Base-by-base conservation (phyloP, 2,888 invertebrate species). In the Bibio marci region DNA sequence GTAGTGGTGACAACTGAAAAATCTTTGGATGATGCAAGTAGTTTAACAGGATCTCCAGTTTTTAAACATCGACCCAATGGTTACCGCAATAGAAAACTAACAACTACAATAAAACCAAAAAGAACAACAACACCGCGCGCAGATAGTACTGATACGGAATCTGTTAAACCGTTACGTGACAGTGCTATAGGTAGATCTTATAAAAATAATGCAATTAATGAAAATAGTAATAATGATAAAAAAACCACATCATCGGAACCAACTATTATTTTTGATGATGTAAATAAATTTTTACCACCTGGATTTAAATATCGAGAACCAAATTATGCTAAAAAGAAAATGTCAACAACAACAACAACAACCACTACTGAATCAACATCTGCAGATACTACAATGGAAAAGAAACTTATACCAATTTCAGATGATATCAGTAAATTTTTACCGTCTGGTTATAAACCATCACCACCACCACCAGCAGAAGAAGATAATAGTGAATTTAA, bases 261-360 rank as follows among this genome's bases (percentile, higher is more conserved):
- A 73, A 70, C 53, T 58, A 65, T 15, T 63, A 67, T 43, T 64
- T 61, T 61, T 35, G 50, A 63, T 19, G 73, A 77, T 46, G 60
- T 79, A 42, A 64, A 69, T 33, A 70, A 72, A 39, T 70, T 80
- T 42, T 56, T 80, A 43, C 80, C 79, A 10, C 67, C 75, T 30
- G 73, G 67, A 25, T 73, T 63, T 49, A 71, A 69, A 46, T 4
- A 5, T 7, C 3, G 28, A 28, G 11, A 40, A 14, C 44, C 39
- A 49, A 11, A 46, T 49, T 22, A 22, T 22, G 8, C 22, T 6
- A 22, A 22, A 22, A 22, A 22, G 22, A 44, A 55, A 2, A 34
- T 54, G 1, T 41, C 56, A 3, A 51, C 50, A 33, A 56, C 58
- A 22, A 55, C 42, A 4, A 26, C 36, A 2, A 34, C 18, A 6